Conservation (phyloP, 2,797 vertebrate genomes). For the Clarias laeviceps region DNA sequence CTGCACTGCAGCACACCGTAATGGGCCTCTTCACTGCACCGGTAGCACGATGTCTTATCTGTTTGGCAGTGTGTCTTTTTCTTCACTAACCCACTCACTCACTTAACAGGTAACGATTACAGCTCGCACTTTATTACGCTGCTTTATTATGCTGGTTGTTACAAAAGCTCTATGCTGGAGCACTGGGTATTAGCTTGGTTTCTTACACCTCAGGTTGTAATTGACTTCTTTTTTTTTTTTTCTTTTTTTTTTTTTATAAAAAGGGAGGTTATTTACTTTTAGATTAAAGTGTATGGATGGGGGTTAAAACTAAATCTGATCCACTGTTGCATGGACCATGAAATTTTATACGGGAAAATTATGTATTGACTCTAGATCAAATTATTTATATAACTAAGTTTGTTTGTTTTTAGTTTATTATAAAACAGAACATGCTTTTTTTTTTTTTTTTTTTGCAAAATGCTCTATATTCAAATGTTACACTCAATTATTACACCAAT, state of each 20-base stretch:
- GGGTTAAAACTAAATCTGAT: not conserved
- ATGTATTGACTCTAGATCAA: not conserved
- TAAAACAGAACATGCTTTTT: not conserved
- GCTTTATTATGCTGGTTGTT: conserved; percentile 21
- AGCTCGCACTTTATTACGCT: conserved; percentile 41
- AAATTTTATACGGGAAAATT: not conserved
- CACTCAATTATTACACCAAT: too few relatives aligned
- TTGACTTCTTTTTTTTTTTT: not conserved
- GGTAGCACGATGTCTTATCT: conserved; percentile 1
- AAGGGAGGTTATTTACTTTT: not conserved
- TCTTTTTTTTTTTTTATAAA: not conserved
- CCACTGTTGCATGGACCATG: not conserved
- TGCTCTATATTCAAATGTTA: not conserved
- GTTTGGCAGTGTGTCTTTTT: not conserved
- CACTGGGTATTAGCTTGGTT: conserved; percentile 1
- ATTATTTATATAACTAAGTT: not conserved
- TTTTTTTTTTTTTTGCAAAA: not conserved
- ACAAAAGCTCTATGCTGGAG: not conserved
- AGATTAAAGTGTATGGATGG: not conserved
- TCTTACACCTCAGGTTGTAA: conserved; percentile 19
- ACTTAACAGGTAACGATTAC: not conserved
- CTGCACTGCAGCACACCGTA: not conserved
- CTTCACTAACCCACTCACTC: conserved; percentile 1
- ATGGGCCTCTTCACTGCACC: not conserved
- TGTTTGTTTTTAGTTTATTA: not conserved